Evolutionary conservation across 1,140 invertebrate genomes (phyloP).

Genomic region (Neotoxoptera formosana): DNA sequence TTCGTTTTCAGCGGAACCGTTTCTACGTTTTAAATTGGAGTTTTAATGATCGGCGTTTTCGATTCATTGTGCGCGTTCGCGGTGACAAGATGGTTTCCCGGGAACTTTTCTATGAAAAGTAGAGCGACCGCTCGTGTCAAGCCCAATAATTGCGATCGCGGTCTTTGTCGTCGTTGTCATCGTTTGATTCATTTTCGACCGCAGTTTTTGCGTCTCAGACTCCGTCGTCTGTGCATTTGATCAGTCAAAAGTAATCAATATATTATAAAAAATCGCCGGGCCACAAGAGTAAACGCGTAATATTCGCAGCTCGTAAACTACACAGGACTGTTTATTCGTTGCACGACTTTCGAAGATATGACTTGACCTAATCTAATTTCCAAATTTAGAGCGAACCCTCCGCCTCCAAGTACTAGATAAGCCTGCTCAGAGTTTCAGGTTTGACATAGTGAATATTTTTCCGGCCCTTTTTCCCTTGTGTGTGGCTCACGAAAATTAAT

Average conservation of each 20-base stretch:
- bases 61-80: neutral
- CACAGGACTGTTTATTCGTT: neutral
- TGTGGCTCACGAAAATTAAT: too few species aligned
- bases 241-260: neutral
- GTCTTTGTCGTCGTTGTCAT: neutral
- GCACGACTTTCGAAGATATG: neutral
- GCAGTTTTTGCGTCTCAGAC: neutral
- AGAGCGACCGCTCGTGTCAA: neutral
- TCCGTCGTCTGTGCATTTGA: neutral
- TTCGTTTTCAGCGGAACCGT: neutral
- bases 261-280: neutral
- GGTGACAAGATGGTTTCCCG: neutral
- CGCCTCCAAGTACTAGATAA: too few species aligned
- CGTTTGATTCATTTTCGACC: neutral
- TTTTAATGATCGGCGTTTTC: constrained; percentile 13
- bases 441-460: neutral
- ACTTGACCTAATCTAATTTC: neutral
- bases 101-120: constrained; percentile 3
- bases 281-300: neutral
- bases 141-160: neutral
- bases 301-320: neutral
- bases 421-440: too few species aligned
- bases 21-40: constrained; percentile 18
- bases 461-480: too few species aligned
- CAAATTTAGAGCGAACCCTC: neutral